Conservation (phyloP, 2,113 vertebrate species). For the Zosterops pallidus region DNA sequence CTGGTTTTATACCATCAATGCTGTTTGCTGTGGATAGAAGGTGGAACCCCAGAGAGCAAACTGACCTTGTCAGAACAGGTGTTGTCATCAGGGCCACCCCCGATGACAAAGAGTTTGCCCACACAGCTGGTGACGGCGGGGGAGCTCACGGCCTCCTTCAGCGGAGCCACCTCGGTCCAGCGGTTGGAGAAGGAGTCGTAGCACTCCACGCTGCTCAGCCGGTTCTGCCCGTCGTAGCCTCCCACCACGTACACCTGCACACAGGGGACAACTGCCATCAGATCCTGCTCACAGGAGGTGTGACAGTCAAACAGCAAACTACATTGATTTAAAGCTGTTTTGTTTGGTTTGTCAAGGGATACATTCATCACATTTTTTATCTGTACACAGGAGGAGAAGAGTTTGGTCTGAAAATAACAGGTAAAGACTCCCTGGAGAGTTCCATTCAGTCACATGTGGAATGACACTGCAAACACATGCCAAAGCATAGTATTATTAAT, state of each 20-base stretch:
- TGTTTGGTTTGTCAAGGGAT: neutral
- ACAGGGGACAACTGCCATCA: neutral
- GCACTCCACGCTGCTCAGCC: constrained; percentile 94
- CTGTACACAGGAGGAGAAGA: neutral
- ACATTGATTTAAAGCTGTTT: neutral
- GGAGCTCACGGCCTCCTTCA: constrained; percentile 96
- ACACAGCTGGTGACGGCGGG: constrained; percentile 92
- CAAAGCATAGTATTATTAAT: neutral
- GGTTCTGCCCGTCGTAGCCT: constrained; percentile 94
- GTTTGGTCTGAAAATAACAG: neutral
- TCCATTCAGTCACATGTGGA: neutral
- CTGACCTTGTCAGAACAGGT: constrained; percentile 97
- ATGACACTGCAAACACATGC: neutral
- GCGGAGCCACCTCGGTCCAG: constrained; percentile 94
- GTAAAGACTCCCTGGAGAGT: neutral
- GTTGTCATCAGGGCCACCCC: constrained; percentile 93
- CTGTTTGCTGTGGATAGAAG: neutral
- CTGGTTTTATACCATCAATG: neutral
- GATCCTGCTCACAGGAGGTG: accelerated
- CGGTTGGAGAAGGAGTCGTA: constrained; percentile 98
- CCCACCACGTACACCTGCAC: constrained; percentile 92
- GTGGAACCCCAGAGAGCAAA: neutral
- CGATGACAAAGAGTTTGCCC: constrained; percentile 93
- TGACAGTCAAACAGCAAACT: neutral
- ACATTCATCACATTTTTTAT: neutral